Evolutionary conservation across 1,140 invertebrate species (phyloP), one percentile per base, ranked within the genome.

Genomic region (Eubasilissa regina): DNA sequence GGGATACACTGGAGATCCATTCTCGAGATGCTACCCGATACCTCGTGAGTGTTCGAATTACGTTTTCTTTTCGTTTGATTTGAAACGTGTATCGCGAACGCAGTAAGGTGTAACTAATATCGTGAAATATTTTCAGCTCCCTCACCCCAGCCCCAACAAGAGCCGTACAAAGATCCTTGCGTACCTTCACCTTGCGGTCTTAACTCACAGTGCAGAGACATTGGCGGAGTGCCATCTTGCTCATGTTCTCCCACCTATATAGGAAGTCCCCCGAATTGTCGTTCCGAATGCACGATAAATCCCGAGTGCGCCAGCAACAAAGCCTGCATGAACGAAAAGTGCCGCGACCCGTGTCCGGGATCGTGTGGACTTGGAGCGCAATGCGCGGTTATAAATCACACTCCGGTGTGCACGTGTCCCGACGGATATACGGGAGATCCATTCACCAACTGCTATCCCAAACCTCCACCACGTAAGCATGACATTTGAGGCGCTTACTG

Each of bases 201-300:
- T 15, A 90, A 93, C 84, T 90, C 93, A 6, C 89, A 94, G 83
- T 96, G 95, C 85, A 89, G 91, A 81, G 87, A 91, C 77, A 87
- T 91, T 56, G 91, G 92, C 66, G 90, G 90, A 74, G 87, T 91
- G 70, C 91, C 93, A 0, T 92, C 92, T 0, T 95, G 94, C 83
- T 91, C 92, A 21, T 95, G 94, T 84, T 87, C 91, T 81, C 80
- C 89, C 12, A 92, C 88, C 48, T 94, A 93, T 82, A 87, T 92
- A 13, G 94, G 94, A 70, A 91, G 87, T 78, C 93, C 94, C 78
- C 93, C 93, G 25, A 93, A 92, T 83, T 94, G 94, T 82, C 89
- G 92, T 83, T 93, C 94, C 45, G 94, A 95, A 86, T 95, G 94
- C 87, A 89, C 90, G 4, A 91, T 94, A n/a, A 93, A 94, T 85